These are phyloP conservation scores for Lydus trimaculatus DNA, from an alignment of 2,888 invertebrate genomes.

Conservation along the genomic window DNA sequence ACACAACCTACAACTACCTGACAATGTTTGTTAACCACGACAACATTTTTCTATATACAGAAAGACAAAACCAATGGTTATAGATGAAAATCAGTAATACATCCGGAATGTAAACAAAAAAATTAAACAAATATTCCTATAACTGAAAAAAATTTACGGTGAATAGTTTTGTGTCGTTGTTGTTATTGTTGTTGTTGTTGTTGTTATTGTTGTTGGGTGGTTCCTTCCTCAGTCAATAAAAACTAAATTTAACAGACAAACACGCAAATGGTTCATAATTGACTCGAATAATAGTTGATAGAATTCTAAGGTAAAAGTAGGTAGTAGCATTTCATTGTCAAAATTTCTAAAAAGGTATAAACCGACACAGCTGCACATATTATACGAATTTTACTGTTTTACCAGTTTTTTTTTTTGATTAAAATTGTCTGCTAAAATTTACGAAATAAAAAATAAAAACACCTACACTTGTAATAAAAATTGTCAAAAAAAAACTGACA, in stretches of 20 bases:
- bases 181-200: slow-evolving; percentile 11
- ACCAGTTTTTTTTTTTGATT: neutral
- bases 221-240: slow-evolving; percentile 24
- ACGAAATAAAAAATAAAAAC: neutral
- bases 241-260: slow-evolving; percentile 19
- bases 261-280: slow-evolving; percentile 32
- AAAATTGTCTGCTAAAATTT: neutral
- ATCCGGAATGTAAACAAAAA: neutral
- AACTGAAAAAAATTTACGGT: neutral
- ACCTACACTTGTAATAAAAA: neutral
- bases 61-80: slow-evolving; percentile 6
- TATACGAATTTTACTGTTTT: neutral
- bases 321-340: slow-evolving; percentile 18
- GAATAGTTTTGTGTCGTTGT: neutral
- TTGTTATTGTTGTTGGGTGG: slow-evolving; percentile 20
- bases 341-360: slow-evolving; percentile 9
- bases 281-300: slow-evolving; percentile 29
- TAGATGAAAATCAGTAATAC: neutral
- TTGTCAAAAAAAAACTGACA: neutral
- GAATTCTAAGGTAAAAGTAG: slow-evolving; percentile 15
- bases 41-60: slow-evolving; percentile 25
- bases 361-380: slow-evolving; percentile 18
- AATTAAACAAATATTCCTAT: neutral
- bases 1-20: slow-evolving; percentile 37
- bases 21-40: slow-evolving; percentile 37